Evolutionary conservation across 1,140 invertebrate genomes (phyloP).

Genomic region (Phenacoccus solenopsis): DNA sequence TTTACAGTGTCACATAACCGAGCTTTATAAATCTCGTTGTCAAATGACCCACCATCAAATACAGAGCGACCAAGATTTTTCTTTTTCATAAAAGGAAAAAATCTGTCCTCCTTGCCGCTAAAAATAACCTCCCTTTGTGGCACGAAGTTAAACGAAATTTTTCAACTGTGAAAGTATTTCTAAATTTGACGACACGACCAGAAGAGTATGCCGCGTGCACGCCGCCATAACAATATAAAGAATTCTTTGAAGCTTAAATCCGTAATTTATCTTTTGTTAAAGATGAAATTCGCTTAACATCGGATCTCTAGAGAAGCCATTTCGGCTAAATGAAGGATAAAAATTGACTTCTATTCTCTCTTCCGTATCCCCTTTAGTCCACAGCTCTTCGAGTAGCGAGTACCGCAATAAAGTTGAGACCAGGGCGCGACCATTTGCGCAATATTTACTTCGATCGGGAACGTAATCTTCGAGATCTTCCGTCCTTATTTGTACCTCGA

Average conservation of each 20-base stretch:
- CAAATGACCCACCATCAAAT: not conserved
- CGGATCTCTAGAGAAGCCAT: not conserved
- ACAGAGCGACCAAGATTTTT: not conserved
- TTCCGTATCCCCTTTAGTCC: too few relatives aligned
- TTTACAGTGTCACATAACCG: not conserved
- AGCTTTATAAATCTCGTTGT: not conserved
- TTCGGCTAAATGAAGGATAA: not conserved
- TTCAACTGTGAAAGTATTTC: not conserved
- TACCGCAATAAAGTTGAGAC: too few relatives aligned
- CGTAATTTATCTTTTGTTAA: not conserved
- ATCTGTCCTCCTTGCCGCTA: too few relatives aligned
- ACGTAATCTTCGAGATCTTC: too few relatives aligned
- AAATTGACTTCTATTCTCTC: not conserved
- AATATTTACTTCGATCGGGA: too few relatives aligned
- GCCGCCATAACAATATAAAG: not conserved
- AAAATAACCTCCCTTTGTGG: not conserved
- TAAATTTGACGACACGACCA: not conserved
- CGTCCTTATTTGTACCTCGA: too few relatives aligned
- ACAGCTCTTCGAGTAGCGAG: too few relatives aligned
- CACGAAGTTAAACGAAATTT: not conserved
- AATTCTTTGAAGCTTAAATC: not conserved
- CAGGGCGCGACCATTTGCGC: too few relatives aligned
- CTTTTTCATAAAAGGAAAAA: slow-evolving; percentile 2
- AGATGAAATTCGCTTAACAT: slow-evolving; percentile 2
- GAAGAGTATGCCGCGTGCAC: too few relatives aligned